phyloP scores from a whole-genome alignment of 2,888 invertebrate genomes.

The Timandra comae region DNA sequence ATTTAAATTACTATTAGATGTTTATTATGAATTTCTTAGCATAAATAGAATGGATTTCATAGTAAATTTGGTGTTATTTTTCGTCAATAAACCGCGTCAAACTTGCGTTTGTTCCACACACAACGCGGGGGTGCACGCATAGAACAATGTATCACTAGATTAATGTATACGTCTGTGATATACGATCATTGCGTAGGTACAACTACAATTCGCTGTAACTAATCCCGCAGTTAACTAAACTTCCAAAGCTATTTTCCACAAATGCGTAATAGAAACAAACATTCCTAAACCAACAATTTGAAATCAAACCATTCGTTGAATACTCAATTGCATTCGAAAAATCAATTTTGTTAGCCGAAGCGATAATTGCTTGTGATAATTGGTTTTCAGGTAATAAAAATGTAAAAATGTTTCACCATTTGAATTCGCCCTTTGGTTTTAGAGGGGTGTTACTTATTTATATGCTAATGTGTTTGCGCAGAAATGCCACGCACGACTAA shows the following conservation, averaged over 20 bases:
- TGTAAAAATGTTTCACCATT: conserved; percentile 43
- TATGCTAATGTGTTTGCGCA: conserved; percentile 63
- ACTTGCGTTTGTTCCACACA: conserved; percentile 29
- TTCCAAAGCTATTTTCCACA: conserved; percentile 14
- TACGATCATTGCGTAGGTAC: conserved; percentile 35
- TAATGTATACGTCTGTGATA: conserved; percentile 59
- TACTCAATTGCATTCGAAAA: conserved; percentile 46
- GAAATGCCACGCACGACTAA: conserved; percentile 67
- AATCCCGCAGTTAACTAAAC: conserved; percentile 24
- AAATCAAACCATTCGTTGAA: conserved; percentile 30
- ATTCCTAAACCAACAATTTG: conserved; percentile 24
- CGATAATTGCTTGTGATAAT: conserved; percentile 71
- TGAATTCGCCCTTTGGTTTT: conserved; percentile 46
- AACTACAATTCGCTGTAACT: conserved; percentile 21
- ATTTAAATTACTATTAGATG: background rate
- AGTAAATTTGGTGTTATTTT: too few species aligned
- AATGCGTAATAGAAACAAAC: conserved; percentile 22
- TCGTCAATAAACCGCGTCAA: too few species aligned
- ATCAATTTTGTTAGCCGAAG: conserved; percentile 57
- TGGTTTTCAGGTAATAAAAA: conserved; percentile 68
- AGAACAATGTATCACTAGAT: conserved; percentile 66
- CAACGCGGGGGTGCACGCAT: conserved; percentile 55
- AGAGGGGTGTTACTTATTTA: conserved; percentile 65
- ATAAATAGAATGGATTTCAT: too few species aligned
- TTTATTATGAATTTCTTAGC: too few species aligned